phyloP scores from a whole-genome alignment of 2,888 invertebrate genomes.

The Dilophus febrilis region DNA sequence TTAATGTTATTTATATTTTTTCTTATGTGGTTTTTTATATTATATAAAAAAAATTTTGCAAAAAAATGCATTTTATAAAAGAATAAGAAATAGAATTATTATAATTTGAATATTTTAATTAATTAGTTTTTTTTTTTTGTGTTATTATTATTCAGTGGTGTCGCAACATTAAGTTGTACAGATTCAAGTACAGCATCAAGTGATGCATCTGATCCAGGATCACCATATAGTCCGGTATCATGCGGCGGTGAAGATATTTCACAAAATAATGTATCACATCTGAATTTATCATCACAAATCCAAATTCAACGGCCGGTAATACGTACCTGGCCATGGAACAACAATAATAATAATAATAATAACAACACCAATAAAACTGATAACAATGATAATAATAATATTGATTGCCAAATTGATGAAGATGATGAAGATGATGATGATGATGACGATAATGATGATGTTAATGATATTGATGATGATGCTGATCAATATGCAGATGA shows the following conservation, averaged over 20 bases:
- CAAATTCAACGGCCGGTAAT: conserved; percentile 11
- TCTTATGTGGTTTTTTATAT: no score
- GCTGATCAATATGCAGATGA: background rate
- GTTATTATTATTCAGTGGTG: conserved; percentile 65
- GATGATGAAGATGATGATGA: background rate
- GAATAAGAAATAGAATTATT: no score
- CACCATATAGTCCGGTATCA: conserved; percentile 56
- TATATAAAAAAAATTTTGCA: no score
- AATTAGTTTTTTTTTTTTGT: no score
- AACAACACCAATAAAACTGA: conserved; percentile 1
- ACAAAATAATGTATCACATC: conserved; percentile 4
- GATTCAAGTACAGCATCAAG: conserved; percentile 55
- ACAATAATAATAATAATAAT: conserved; percentile 10
- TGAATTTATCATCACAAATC: conserved; percentile 8
- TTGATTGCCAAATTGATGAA: conserved; percentile 6
- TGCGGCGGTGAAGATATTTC: conserved; percentile 37
- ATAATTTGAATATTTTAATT: no score
- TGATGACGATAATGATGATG: background rate
- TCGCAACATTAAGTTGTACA: conserved; percentile 60
- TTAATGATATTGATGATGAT: background rate
- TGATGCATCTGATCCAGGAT: conserved; percentile 75
- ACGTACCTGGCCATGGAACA: conserved; percentile 10
- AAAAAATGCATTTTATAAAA: no score
- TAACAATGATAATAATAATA: conserved; percentile 10
- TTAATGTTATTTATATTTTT: no score